These are phyloP conservation scores for Centropristis striata DNA, from an alignment of 2,113 vertebrate genomes.

Conservation along the genomic window DNA sequence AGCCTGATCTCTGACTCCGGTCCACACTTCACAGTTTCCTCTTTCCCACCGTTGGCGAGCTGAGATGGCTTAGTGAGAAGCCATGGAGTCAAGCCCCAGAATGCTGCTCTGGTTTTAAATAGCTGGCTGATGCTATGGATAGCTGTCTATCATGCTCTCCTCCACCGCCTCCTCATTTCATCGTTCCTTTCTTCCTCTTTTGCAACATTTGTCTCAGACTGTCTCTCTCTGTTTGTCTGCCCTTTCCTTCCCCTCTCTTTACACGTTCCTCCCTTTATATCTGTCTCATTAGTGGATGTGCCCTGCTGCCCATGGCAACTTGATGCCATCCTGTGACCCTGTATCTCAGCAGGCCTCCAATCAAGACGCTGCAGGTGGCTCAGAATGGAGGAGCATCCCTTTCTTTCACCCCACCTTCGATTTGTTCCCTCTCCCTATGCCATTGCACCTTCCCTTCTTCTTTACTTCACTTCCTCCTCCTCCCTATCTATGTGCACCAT, in stretches of 20 bases:
- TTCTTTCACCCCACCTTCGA: neutral
- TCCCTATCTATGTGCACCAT: conserved; percentile 10
- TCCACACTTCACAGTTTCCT: conserved; percentile 39
- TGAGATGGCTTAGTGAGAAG: conserved; percentile 21
- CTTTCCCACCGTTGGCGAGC: conserved; percentile 20
- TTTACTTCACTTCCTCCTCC: neutral
- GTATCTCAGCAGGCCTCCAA: conserved; percentile 49
- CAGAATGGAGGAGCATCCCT: conserved; percentile 16
- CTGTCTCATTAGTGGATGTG: conserved; percentile 42
- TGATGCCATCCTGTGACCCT: conserved; percentile 45
- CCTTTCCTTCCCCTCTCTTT: conserved; percentile 17
- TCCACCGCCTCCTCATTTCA: neutral
- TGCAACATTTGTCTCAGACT: neutral
- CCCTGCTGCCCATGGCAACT: conserved; percentile 47
- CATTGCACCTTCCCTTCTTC: neutral
- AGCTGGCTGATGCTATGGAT: neutral
- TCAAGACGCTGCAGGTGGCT: conserved; percentile 34
- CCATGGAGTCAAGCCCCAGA: conserved; percentile 17
- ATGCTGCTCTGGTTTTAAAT: conserved; percentile 38
- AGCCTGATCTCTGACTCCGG: conserved; percentile 44
- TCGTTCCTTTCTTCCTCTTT: neutral
- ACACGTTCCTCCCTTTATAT: conserved; percentile 8
- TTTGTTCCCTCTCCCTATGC: conserved; percentile 12
- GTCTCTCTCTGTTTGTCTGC: neutral
- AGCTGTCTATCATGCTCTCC: neutral